These are phyloP conservation scores for rat (Rattus norvegicus) DNA, from an alignment of 2,113 vertebrate genomes.

Conservation along the genomic window GRCr8 NC_086034.1:84408501-84409000, in stretches of 20 bases:
- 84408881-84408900: not conserved
- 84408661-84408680: not conserved
- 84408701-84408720: not conserved
- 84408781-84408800: too few relatives aligned
- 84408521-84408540: not conserved
- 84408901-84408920: not conserved
- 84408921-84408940: not conserved
- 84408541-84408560: not conserved
- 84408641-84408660: not conserved
- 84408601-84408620: not conserved
- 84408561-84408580: not conserved
- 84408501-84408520: not conserved
- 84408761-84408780: too few relatives aligned
- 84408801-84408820: not conserved
- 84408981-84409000: not conserved
- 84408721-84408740: not conserved
- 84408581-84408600: not conserved
- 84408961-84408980: not conserved
- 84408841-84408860: not conserved
- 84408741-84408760: too few relatives aligned
- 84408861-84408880: not conserved
- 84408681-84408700: not conserved
- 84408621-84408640: not conserved
- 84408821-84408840: not conserved
- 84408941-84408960: not conserved